Conservation (phyloP, 2,888 invertebrate genomes). For the Calephelis perditalis region DNA sequence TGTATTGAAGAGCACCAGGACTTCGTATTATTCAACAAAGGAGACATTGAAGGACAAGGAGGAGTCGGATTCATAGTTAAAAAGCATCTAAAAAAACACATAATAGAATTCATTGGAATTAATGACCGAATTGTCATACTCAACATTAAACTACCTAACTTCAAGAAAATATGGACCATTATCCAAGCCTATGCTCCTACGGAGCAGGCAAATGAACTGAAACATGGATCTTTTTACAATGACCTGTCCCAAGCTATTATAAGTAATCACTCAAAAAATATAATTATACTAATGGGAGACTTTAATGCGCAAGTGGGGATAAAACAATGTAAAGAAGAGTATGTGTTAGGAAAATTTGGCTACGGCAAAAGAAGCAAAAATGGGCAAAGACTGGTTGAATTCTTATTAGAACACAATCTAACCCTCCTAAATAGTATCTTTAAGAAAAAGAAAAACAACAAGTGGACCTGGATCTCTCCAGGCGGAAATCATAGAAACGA, state of each 20-base stretch:
- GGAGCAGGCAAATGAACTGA: conserved; percentile 17
- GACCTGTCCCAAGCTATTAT: not conserved
- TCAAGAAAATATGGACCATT: conserved; percentile 23
- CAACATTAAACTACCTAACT: conserved; percentile 18
- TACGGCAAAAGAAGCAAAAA: conserved; percentile 24
- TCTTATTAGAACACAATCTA: conserved; percentile 22
- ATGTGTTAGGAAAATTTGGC: conserved; percentile 20
- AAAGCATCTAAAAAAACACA: conserved; percentile 22
- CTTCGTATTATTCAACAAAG: conserved; percentile 19
- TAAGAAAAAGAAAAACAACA: conserved; percentile 21
- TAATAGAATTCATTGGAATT: conserved; percentile 26
- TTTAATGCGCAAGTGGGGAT: conserved; percentile 14
- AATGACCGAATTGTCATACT: conserved; percentile 28
- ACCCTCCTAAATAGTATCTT: conserved; percentile 20
- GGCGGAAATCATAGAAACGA: conserved; percentile 21
- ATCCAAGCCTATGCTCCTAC: conserved; percentile 27
- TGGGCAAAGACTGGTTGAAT: conserved; percentile 20
- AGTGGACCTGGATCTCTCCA: conserved; percentile 26
- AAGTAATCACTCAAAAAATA: not conserved
- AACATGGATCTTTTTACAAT: conserved; percentile 13
- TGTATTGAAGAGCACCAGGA: conserved; percentile 18
- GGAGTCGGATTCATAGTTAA: conserved; percentile 22
- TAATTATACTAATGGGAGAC: not conserved
- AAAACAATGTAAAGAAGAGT: conserved; percentile 10
- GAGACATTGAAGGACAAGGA: conserved; percentile 14